phyloP scores from a whole-genome alignment of 2,888 invertebrate genomes.

The Aspidiotus destructor region DNA sequence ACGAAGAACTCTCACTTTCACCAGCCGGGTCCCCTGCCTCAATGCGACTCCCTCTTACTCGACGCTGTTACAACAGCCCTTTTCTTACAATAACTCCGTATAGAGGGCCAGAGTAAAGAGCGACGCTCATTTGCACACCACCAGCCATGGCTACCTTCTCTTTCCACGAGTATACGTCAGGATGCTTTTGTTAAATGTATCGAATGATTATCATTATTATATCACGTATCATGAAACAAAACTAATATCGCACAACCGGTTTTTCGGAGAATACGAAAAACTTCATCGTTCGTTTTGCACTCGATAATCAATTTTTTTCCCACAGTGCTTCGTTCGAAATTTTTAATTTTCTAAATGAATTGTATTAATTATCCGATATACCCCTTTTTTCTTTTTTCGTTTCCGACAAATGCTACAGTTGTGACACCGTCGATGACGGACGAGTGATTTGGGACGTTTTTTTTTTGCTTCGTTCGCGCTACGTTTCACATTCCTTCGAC shows the following conservation, averaged over 20 bases:
- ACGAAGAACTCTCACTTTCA: constrained; percentile 30
- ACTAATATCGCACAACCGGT: constrained; percentile 1
- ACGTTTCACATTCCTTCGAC: neutral
- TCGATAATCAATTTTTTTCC: neutral
- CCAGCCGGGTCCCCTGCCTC: constrained; percentile 2
- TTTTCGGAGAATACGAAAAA: constrained; percentile 3
- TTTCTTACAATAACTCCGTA: constrained; percentile 20
- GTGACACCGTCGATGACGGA: neutral
- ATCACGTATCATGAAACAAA: neutral
- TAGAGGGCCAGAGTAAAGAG: constrained; percentile 15
- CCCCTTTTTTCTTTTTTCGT: neutral
- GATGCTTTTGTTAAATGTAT: constrained; percentile 29
- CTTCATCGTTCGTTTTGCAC: neutral
- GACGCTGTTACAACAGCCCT: constrained; percentile 24
- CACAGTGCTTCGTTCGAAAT: too few relatives aligned
- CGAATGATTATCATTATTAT: constrained; percentile 9
- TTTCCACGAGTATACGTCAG: constrained; percentile 14
- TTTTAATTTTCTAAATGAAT: too few relatives aligned
- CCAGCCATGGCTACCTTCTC: constrained; percentile 25
- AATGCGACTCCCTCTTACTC: constrained; percentile 22
- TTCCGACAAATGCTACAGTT: neutral
- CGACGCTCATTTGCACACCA: constrained; percentile 25
- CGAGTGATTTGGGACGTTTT: neutral
- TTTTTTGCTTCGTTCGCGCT: neutral
- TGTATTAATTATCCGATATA: too few relatives aligned